Evolutionary conservation across 1,140 invertebrate species (phyloP), one percentile per base, ranked within the genome.

Genomic region (Dinoponera quadriceps): DNA sequence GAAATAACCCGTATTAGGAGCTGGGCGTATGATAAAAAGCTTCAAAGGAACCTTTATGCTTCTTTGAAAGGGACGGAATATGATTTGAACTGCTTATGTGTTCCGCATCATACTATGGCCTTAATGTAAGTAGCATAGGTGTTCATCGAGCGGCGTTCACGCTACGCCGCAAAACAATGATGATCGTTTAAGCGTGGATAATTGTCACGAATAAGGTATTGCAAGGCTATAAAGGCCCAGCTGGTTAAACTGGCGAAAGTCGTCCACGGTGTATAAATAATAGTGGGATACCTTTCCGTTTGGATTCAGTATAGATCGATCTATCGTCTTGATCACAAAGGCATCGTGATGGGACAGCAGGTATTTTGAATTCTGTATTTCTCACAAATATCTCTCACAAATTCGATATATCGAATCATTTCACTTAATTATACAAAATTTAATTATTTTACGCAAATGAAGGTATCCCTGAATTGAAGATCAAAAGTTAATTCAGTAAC

Each of bases 231-330:
- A 92, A 91, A 83, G 62, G 69, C 86, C 49, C 65, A 85, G 71
- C 72, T 87, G 33, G 82, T 83, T 72, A 22, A 82, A 88, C 49
- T 20, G 66, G 92, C 90, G 93, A 94, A 94, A 92, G 93, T 93
- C 44, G 84, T 89, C 71, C 65, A 63, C 71, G 57, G 84, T 92
- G 60, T 91, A 93, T 94, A 94, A 94, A 94, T 94, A 93, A 91
- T 92, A 82, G 66, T 74, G 63, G 7, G 72, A 68, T 78, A 86
- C 68, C 69, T 74, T 72, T 84, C 73, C 63, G 66, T 82, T 74
- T 63, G 38, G 54, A 83, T 91, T 88, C 91, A 93, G 91, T 92
- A 65, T 51, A 83, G 63, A 51, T 90, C 71, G 49, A 84, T 84
- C 87, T 82, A 85, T 83, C 57, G 68, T 38, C 51, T 54, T 75